phyloP scores from a whole-genome alignment of 2,113 vertebrate genomes.

The Salminus brasiliensis region DNA sequence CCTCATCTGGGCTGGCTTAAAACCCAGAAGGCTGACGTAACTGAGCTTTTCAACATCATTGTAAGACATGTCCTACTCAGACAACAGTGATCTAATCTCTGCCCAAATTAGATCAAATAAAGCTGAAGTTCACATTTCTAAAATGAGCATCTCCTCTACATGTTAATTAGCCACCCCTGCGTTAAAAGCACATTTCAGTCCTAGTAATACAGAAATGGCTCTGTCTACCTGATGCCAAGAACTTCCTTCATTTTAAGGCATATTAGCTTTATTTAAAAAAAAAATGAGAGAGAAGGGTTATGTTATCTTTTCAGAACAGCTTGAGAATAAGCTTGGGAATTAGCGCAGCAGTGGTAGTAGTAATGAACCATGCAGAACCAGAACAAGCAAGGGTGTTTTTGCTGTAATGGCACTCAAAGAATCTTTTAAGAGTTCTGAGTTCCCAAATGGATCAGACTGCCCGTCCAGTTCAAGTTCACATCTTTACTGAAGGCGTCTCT shows the following conservation, averaged over 20 bases:
- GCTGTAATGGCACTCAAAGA: background rate
- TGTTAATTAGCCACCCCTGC: background rate
- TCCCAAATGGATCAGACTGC: too few species aligned
- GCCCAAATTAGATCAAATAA: background rate
- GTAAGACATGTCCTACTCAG: background rate
- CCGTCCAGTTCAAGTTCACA: too few species aligned
- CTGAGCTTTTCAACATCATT: background rate
- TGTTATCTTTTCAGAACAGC: background rate
- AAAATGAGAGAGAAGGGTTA: background rate
- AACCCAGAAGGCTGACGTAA: background rate
- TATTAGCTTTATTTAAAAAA: background rate
- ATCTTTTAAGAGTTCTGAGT: too few species aligned
- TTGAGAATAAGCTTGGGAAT: background rate
- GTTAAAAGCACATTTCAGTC: background rate
- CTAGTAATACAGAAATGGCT: background rate
- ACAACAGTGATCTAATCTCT: background rate
- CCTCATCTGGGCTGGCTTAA: background rate
- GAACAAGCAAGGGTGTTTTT: background rate
- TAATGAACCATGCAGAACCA: background rate
- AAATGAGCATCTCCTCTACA: background rate
- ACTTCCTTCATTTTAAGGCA: background rate
- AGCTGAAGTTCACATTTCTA: too few species aligned
- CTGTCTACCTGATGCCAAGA: too few species aligned
- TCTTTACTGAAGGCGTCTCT: too few species aligned
- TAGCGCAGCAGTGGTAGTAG: background rate